A percentile compares a stretch with the other conserved stretches of the same genome.
Evolutionary conservation across 2,113 vertebrate species (phyloP).

Genomic region (Myiagra hebetior): DNA sequence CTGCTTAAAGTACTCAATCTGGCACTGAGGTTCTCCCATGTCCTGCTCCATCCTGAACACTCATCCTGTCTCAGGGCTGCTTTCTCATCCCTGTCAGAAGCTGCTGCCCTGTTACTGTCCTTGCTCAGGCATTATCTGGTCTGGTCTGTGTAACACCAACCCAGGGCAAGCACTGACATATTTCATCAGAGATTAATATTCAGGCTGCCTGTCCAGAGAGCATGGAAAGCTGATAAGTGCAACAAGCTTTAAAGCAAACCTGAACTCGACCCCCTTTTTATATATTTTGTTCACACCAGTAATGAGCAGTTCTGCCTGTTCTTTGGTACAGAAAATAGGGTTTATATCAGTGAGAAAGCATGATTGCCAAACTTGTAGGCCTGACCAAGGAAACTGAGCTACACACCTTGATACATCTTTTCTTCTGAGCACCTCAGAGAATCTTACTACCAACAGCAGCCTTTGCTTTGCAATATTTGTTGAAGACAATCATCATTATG

Average conservation of each 20-base stretch:
- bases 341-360: not conserved
- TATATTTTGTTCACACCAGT: not conserved
- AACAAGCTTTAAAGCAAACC: not conserved
- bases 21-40: not conserved
- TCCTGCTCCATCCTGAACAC: not conserved
- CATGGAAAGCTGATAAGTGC: not conserved
- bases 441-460: not conserved
- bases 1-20: constrained; percentile 9
- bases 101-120: not conserved
- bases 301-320: not conserved
- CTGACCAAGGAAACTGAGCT: not conserved
- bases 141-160: not conserved
- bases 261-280: not conserved
- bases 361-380: not conserved
- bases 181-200: not conserved
- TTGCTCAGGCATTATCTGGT: not conserved
- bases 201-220: not conserved
- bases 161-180: not conserved
- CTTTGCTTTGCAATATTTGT: not conserved
- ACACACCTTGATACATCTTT: not conserved
- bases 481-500: not conserved
- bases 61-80: not conserved
- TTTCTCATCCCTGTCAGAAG: not conserved
- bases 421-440: not conserved
- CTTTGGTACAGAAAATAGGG: not conserved